Evolutionary conservation across 2,888 invertebrate species (phyloP).

Genomic region (Formica aserva): DNA sequence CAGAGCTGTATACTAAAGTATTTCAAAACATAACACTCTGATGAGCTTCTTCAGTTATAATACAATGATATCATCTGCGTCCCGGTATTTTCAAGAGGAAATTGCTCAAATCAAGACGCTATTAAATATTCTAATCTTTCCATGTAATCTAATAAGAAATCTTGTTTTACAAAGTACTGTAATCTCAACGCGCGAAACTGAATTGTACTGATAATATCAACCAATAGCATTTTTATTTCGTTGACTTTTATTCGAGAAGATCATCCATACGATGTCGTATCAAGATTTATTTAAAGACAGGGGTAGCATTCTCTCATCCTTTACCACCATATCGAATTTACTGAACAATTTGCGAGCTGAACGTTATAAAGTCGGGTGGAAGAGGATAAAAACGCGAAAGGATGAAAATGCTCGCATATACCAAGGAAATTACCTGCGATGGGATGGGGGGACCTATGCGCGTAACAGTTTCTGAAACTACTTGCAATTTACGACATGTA

Average conservation of each 20-base stretch:
- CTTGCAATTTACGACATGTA: slow-evolving; percentile 30
- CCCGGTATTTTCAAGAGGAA: neutral
- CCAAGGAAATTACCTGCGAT: slow-evolving; percentile 9
- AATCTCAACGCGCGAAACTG: slow-evolving; percentile 15
- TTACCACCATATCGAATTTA: neutral
- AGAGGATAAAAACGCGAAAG: neutral
- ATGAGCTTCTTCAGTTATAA: neutral
- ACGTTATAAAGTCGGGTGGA: neutral
- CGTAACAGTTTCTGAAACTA: slow-evolving; percentile 31
- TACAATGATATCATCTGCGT: slow-evolving; percentile 3
- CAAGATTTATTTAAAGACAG: slow-evolving; percentile 16
- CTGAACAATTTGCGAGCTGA: neutral
- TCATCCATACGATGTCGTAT: neutral
- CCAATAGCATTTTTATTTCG: neutral
- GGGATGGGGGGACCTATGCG: slow-evolving; percentile 3
- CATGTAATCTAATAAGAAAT: slow-evolving; percentile 25
- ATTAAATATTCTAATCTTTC: slow-evolving; percentile 26
- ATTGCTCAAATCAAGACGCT: neutral
- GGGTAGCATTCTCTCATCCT: neutral
- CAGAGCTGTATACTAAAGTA: neutral
- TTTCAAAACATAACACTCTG: neutral
- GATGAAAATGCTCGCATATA: slow-evolving; percentile 7
- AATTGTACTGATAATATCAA: slow-evolving; percentile 19
- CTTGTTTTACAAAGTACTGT: slow-evolving; percentile 20
- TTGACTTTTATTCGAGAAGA: neutral